Evolutionary conservation across 2,113 vertebrate species (phyloP), one percentile per base, ranked within the genome.

Genomic region (Labeo rohita): DNA sequence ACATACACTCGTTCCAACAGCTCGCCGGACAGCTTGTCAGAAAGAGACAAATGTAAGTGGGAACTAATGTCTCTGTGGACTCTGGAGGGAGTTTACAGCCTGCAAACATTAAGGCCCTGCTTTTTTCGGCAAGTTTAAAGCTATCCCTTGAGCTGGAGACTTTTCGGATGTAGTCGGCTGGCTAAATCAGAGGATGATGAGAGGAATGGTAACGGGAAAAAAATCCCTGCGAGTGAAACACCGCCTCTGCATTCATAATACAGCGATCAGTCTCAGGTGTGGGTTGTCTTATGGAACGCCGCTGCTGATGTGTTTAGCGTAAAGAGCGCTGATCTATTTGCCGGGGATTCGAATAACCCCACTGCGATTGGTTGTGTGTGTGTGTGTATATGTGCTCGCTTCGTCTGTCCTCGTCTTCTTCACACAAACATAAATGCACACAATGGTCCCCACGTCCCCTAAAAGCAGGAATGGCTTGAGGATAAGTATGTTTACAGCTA

Each of bases 31-130:
- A 89, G 91, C 86, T 91, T 93, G 92, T 93, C 93, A 94, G 87
- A 91, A 87, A 84, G 87, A 95, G 93, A 95, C 91, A 91, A 94
- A 95, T 93, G 92, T 92, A 90, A 90, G 89, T 87, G 91, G 90
- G 92, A 92, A 93, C 61, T 74, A 86, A 94, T 93, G 90, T 92
- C 90, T 94, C 93, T 89, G 89, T 90, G 86, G 90, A 91, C 91
- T 90, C 80, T 80, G 87, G 78, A 87, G 79, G 47, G 56, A 88
- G 70, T 73, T 86, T 86, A 88, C 68, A 11, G 87, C 86, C 89
- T 80, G 89, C 89, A 90, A 91, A 90, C 91, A 92, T 90, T 76
- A 88, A 87, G 88, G 92, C 80, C 84, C 39, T 13, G 54, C 70
- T 91, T 92, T 92, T 88, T 91, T 93, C 79, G 28, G 75, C 1